Percentiles rank a stretch among this genome's conserved stretches.
Evolutionary conservation across 1,140 invertebrate genomes (phyloP).

Genomic region (Drosophila nasuta): DNA sequence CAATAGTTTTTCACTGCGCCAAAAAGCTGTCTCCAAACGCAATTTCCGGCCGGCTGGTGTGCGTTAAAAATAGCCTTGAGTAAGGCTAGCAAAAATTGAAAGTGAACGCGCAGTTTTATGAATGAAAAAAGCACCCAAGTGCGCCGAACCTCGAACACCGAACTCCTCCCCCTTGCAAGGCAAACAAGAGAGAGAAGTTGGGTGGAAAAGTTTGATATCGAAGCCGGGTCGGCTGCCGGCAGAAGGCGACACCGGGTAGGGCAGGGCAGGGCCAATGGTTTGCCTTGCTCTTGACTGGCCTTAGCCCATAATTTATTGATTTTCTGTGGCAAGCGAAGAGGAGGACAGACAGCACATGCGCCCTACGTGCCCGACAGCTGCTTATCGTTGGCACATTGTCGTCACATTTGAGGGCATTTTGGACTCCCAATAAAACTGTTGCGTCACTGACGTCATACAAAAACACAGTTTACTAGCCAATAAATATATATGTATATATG

Average conservation of each 20-base stretch:
- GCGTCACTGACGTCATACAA: slow-evolving; percentile 46
- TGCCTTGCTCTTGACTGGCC: slow-evolving; percentile 83
- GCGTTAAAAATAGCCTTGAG: slow-evolving; percentile 79
- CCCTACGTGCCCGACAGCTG: slow-evolving; percentile 46
- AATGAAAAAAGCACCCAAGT: slow-evolving; percentile 57
- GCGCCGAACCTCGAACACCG: background rate
- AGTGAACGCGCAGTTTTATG: slow-evolving; percentile 69
- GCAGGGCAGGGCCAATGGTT: slow-evolving; percentile 55
- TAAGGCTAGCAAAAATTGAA: slow-evolving; percentile 44
- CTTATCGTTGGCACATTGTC: slow-evolving; percentile 68
- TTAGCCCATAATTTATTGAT: slow-evolving; percentile 83
- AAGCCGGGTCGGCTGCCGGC: slow-evolving; percentile 3
- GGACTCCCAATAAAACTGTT: slow-evolving; percentile 57
- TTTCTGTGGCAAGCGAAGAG: slow-evolving; percentile 25
- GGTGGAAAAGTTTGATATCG: slow-evolving; percentile 28
- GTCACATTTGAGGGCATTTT: slow-evolving; percentile 32
- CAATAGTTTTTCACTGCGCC: slow-evolving; percentile 4
- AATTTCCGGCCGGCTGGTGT: slow-evolving; percentile 59
- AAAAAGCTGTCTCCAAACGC: slow-evolving; percentile 31
- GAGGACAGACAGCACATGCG: slow-evolving; percentile 62
- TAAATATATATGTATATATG: background rate
- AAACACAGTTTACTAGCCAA: background rate
- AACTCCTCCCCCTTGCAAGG: background rate
- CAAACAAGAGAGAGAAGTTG: slow-evolving; percentile 17
- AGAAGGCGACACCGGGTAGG: background rate